These are phyloP conservation scores for Craniophora ligustri DNA, from an alignment of 2,888 invertebrate genomes.

Conservation along the genomic window DNA sequence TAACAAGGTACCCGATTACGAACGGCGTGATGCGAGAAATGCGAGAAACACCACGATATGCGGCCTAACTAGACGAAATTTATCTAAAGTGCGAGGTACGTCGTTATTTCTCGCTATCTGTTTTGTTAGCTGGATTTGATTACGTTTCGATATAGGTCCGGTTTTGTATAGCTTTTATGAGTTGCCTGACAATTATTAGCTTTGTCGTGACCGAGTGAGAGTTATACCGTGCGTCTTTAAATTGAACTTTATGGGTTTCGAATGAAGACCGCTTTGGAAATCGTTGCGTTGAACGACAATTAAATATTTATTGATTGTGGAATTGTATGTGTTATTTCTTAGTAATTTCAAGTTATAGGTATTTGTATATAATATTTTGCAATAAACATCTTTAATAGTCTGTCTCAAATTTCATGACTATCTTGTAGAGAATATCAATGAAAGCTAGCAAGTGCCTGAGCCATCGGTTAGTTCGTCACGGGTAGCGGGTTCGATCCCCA, in stretches of 20 bases:
- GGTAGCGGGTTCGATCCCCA: no score
- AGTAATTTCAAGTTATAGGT: neutral
- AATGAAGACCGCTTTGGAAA: slow-evolving; percentile 41
- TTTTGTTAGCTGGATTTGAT: slow-evolving; percentile 43
- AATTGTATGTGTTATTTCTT: neutral
- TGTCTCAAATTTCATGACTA: no score
- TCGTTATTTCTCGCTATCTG: slow-evolving; percentile 54
- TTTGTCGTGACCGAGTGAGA: slow-evolving; percentile 37
- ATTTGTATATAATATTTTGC: neutral
- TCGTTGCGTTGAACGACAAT: slow-evolving; percentile 18
- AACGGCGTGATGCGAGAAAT: slow-evolving; percentile 56
- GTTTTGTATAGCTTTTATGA: slow-evolving; percentile 45
- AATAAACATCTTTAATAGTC: neutral
- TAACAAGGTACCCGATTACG: slow-evolving; percentile 69
- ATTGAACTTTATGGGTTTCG: slow-evolving; percentile 39
- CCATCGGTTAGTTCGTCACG: no score
- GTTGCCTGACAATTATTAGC: slow-evolving; percentile 44
- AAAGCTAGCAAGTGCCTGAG: no score
- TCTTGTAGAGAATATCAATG: no score
- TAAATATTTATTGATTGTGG: slow-evolving; percentile 17
- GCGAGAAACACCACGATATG: slow-evolving; percentile 61
- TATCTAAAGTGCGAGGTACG: slow-evolving; percentile 71
- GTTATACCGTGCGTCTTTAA: slow-evolving; percentile 35
- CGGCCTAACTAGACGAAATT: slow-evolving; percentile 67
- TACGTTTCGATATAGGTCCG: slow-evolving; percentile 40